Conservation (phyloP, 2,888 invertebrate genomes). For the Chymomyza procnemis region DNA sequence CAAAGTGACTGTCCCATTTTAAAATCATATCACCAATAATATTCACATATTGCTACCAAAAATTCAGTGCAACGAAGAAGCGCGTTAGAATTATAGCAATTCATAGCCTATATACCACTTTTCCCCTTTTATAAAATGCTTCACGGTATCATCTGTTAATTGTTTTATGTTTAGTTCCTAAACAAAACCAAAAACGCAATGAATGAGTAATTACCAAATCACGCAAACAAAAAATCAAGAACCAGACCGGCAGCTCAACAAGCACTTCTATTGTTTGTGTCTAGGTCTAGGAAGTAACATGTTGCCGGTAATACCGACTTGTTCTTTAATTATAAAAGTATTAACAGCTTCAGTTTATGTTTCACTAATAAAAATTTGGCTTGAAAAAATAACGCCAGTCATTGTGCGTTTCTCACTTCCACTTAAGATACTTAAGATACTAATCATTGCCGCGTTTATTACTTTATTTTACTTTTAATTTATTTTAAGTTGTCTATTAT, state of each 20-base stretch:
- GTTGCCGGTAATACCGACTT: constrained; percentile 37
- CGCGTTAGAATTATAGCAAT: not conserved
- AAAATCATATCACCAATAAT: no score
- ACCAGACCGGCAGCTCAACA: constrained; percentile 18
- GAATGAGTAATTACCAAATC: constrained; percentile 41
- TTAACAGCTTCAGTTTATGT: constrained; percentile 52
- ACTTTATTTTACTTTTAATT: constrained; percentile 43
- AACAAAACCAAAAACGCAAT: not conserved
- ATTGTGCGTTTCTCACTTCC: constrained; percentile 29
- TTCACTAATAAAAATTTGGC: constrained; percentile 33
- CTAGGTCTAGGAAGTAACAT: constrained; percentile 51
- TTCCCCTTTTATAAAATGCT: no score
- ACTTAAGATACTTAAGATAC: constrained; percentile 44
- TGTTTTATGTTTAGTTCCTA: constrained; percentile 34
- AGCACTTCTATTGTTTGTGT: constrained; percentile 21
- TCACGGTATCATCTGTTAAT: constrained; percentile 10
- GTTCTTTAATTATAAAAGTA: constrained; percentile 61
- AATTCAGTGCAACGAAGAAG: no score
- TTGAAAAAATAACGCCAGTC: constrained; percentile 46
- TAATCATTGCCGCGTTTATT: constrained; percentile 41
- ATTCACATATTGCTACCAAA: no score
- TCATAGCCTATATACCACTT: not conserved
- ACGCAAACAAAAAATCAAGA: constrained; percentile 22
- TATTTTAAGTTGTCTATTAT: not conserved
- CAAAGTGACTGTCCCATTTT: no score